phyloP scores from a whole-genome alignment of 2,797 vertebrate genomes.

The Tauraco hartlaubi region DNA sequence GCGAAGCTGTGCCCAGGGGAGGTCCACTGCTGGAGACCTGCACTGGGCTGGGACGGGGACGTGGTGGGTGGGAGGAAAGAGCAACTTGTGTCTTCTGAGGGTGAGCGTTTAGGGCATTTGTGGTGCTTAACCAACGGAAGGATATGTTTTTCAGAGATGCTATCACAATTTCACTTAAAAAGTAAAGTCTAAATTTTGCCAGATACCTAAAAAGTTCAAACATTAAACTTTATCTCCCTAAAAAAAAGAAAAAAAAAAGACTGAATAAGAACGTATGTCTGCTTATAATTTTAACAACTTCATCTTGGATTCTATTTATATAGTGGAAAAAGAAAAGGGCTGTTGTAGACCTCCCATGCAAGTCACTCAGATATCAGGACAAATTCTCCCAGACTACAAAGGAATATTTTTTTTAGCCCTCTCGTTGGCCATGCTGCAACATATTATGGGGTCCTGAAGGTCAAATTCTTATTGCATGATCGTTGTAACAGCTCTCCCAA shows the following conservation, averaged over 20 bases:
- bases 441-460: not conserved
- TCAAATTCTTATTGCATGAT: not conserved
- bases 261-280: accelerated
- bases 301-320: not conserved
- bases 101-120: not conserved
- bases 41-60: not conserved
- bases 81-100: not conserved
- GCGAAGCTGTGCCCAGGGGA: accelerated
- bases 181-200: not conserved
- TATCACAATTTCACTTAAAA: not conserved
- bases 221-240: not conserved
- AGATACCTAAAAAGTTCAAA: not conserved
- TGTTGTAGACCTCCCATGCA: not conserved
- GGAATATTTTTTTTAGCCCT: not conserved
- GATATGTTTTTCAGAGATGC: not conserved
- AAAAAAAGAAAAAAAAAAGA: not conserved
- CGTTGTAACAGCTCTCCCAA: not conserved
- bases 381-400: not conserved
- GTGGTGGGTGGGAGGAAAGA: not conserved
- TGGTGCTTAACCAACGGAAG: accelerated
- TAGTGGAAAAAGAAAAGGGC: not conserved
- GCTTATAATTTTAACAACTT: not conserved
- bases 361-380: not conserved
- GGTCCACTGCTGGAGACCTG: not conserved
- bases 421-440: not conserved